Percentiles rank a stretch among this genome's conserved stretches.
phyloP scores from a whole-genome alignment of 2,113 vertebrate species.

The Sisor rabdophorus region DNA sequence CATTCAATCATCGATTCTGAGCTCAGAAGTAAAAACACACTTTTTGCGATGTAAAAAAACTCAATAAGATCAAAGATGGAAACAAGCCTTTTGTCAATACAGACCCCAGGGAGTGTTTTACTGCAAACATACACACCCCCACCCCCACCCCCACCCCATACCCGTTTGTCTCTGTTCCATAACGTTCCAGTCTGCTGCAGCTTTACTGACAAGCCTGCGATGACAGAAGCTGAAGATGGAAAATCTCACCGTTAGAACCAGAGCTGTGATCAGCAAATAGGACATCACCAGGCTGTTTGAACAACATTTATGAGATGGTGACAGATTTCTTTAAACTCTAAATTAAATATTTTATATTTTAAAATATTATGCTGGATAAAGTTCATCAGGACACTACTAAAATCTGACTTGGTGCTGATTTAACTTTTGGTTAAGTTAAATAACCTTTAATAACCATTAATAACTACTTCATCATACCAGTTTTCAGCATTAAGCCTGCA shows the following conservation, averaged over 20 bases:
- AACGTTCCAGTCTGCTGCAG: slow-evolving; percentile 15
- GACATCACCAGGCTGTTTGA: not conserved
- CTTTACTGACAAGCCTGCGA: slow-evolving; percentile 1
- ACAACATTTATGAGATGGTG: not conserved
- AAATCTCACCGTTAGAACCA: not conserved
- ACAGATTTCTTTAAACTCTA: not conserved
- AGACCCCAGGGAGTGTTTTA: slow-evolving; percentile 3
- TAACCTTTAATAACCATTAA: no score
- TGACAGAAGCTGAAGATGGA: slow-evolving; percentile 21
- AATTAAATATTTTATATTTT: not conserved
- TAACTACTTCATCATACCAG: not conserved
- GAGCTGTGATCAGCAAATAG: not conserved
- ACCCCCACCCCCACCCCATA: not conserved
- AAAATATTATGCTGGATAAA: not conserved
- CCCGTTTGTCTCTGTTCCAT: slow-evolving; percentile 13
- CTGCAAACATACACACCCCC: not conserved
- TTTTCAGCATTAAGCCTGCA: not conserved
- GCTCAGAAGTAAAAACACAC: slow-evolving; percentile 9
- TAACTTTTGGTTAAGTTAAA: no score
- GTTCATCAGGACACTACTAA: not conserved
- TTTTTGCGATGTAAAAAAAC: slow-evolving; percentile 14
- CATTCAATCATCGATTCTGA: slow-evolving; percentile 16
- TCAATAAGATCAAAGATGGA: slow-evolving; percentile 16
- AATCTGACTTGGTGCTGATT: not conserved
- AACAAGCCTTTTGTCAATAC: not conserved